Evolutionary conservation across 2,797 vertebrate genomes (phyloP).

Genomic region (Hydrocynus forskahlii): DNA sequence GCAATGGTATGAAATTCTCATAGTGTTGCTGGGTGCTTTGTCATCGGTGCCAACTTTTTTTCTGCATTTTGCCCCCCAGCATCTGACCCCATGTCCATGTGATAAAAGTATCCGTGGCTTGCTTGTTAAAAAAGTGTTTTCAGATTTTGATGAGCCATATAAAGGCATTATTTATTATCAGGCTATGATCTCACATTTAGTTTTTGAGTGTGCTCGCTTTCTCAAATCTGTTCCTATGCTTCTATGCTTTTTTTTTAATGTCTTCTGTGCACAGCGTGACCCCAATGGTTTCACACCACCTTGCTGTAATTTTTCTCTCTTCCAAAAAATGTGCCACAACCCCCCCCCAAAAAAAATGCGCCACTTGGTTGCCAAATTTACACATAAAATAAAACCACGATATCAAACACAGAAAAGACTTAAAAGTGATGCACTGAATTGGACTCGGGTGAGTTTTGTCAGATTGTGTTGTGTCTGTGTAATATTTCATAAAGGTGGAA

Average conservation of each 20-base stretch:
- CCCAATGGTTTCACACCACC: not conserved
- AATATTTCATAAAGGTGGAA: too few relatives aligned
- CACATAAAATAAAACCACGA: not conserved
- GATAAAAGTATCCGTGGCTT: not conserved
- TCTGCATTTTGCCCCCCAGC: not conserved
- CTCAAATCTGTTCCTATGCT: not conserved
- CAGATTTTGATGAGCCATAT: not conserved
- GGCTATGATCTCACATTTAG: not conserved
- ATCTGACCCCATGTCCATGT: not conserved
- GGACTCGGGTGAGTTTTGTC: not conserved
- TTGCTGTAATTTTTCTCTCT: not conserved
- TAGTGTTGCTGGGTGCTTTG: slow-evolving; percentile 4
- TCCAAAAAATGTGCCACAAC: not conserved
- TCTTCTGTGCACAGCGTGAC: not conserved
- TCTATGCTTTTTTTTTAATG: not conserved
- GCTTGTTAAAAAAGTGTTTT: not conserved
- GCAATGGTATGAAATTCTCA: slow-evolving; percentile 12
- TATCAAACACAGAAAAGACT: not conserved
- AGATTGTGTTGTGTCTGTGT: too few relatives aligned
- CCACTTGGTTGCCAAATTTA: not conserved
- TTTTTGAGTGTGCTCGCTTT: not conserved
- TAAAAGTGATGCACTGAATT: not conserved
- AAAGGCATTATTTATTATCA: not conserved
- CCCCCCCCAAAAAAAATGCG: too few relatives aligned
- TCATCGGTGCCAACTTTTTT: slow-evolving; percentile 8